Evolutionary conservation across 2,113 vertebrate species (phyloP), one percentile per base, ranked within the genome.

Genomic region (Apteryx mantelli): DNA sequence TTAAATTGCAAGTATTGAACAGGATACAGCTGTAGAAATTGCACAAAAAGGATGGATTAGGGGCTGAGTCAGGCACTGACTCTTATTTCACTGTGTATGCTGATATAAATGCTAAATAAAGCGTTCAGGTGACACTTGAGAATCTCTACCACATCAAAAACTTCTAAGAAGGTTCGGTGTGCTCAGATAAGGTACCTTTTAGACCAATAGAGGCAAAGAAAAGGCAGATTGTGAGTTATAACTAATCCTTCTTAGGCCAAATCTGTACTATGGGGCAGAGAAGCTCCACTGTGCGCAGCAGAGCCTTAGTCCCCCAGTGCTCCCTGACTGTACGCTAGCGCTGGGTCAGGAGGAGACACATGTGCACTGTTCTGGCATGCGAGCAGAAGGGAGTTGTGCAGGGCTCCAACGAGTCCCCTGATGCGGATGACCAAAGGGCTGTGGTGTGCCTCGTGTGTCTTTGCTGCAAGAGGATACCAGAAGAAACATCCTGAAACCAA

Each of bases 351-450:
- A 52, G 26, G 14, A 74, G 20, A 79, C 20, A 13, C 4, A 0
- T 4, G 8, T 19, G 21, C 42, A 26, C 38, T 18, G 4, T 9
- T 21, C 8, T 11, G 18, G 28, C 30, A 60, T 0, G 0, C 0
- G 1, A 60, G 13, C 25, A 63, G 52, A 21, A 75, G 30, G 15
- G 30, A 66, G 40, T 1, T 1, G n/a, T 13, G 16, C 42, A 42
- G 13, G 44, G 56, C 44, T 65, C 30, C 83, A 42, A 34, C 7
- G 6, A 3, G 5, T 30, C 2, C 11, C 7, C 19, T 20, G 5
- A 6, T 17, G 52, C 32, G 42, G 65, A 64, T 3, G 20, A 12
- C 8, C 40, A 18, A 40, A 44, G 48, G 5, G 30, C n/a, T 65
- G 40, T 28, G 28, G 28, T 15, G 4, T 17, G n/a, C n/a, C 40